Evolutionary conservation across 2,113 vertebrate species (phyloP).

Genomic region (Phalacrocorax carbo): DNA sequence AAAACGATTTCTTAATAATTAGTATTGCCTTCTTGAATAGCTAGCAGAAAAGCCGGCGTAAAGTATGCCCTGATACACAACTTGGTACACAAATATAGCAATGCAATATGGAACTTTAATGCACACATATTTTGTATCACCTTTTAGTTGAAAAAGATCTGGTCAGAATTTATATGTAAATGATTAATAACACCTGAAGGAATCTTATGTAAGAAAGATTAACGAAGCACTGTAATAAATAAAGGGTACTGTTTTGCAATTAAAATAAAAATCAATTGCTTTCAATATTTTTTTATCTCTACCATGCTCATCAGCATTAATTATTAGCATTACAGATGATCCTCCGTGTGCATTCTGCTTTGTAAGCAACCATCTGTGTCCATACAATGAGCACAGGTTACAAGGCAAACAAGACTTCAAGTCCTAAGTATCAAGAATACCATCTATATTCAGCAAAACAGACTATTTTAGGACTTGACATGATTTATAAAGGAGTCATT

Average conservation of each 20-base stretch:
- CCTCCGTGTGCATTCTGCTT: not conserved
- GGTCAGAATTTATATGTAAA: not conserved
- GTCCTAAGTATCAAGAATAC: not conserved
- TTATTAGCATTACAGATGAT: not conserved
- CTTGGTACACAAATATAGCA: not conserved
- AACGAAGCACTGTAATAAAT: not conserved
- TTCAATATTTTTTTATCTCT: not conserved
- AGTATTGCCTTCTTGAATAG: not conserved
- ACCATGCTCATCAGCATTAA: not conserved
- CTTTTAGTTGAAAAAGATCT: not conserved
- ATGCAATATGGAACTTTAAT: not conserved
- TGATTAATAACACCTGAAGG: not conserved
- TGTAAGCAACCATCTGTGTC: not conserved
- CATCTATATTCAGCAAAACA: not conserved
- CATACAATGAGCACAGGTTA: not conserved
- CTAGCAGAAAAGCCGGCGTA: not conserved
- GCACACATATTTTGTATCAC: not conserved
- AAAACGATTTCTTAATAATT: not conserved
- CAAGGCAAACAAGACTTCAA: not conserved
- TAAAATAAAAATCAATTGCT: not conserved
- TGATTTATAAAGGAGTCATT: not conserved
- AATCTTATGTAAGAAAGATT: not conserved
- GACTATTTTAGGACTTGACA: not conserved
- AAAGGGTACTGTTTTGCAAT: not conserved
- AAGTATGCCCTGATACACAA: not conserved